A percentile compares a stretch with the other conserved stretches of the same genome.
These are phyloP conservation scores for Chroicocephalus ridibundus DNA, from an alignment of 2,113 vertebrate species.

Conservation along the genomic window DNA sequence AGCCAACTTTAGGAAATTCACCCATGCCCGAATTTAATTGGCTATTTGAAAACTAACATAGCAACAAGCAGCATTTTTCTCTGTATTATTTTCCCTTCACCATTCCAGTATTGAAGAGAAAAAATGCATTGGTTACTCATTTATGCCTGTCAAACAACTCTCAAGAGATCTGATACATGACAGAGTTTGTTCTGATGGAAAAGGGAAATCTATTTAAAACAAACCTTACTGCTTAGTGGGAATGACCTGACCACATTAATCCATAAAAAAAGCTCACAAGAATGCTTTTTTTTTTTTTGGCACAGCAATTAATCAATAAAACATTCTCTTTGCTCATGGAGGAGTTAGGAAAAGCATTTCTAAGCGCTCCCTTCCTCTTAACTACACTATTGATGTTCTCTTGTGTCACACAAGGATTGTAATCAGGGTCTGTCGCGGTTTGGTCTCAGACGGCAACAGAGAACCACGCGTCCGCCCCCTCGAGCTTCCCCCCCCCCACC, in stretches of 20 bases:
- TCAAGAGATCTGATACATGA: conserved; percentile 74
- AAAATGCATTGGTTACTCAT: conserved; percentile 72
- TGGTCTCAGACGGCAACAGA: too few relatives aligned
- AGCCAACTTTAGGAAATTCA: neutral
- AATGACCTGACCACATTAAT: neutral
- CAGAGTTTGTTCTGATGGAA: conserved; percentile 67
- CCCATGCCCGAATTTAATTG: neutral
- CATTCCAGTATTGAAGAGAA: neutral
- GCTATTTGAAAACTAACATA: neutral
- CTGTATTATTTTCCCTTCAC: neutral
- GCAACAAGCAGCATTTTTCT: neutral
- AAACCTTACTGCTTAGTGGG: neutral
- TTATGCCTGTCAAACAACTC: conserved; percentile 70
- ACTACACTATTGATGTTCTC: neutral
- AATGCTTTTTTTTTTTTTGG: neutral
- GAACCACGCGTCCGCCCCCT: too few relatives aligned
- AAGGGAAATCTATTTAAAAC: conserved; percentile 13
- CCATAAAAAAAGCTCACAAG: neutral
- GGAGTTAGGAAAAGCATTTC: neutral
- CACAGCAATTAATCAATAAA: neutral
- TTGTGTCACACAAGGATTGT: neutral
- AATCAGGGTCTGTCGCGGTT: neutral
- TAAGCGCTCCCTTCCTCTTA: neutral
- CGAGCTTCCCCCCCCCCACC: too few relatives aligned
- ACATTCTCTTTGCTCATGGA: neutral